These are phyloP conservation scores for Agrotis puta DNA, from an alignment of 2,888 invertebrate genomes.

Conservation along the genomic window DNA sequence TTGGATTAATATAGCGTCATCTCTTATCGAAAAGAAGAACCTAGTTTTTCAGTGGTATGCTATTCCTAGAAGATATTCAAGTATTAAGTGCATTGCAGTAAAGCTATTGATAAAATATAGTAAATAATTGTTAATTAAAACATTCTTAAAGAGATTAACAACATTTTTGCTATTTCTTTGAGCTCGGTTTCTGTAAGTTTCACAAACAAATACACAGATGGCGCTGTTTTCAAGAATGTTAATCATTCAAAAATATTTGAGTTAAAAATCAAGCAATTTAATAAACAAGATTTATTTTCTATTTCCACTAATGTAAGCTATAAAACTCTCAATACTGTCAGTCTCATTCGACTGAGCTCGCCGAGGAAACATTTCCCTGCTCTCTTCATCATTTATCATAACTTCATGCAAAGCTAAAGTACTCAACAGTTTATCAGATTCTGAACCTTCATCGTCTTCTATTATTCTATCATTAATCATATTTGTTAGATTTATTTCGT, in stretches of 20 bases:
- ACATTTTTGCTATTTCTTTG: background rate
- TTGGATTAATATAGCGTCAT: conserved; percentile 35
- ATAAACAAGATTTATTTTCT: conserved; percentile 44
- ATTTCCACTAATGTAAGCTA: conserved; percentile 62
- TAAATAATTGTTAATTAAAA: too few relatives aligned
- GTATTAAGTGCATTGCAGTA: too few relatives aligned
- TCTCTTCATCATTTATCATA: conserved; percentile 68
- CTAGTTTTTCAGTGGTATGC: background rate
- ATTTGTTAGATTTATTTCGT: conserved; percentile 84
- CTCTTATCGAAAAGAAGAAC: conserved; percentile 46
- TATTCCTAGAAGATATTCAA: too few relatives aligned
- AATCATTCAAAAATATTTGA: conserved; percentile 31
- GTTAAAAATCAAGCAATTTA: conserved; percentile 11
- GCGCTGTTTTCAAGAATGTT: conserved; percentile 14
- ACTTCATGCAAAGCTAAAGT: conserved; percentile 82
- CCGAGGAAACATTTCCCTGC: conserved; percentile 36
- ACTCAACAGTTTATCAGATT: conserved; percentile 78
- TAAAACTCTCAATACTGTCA: conserved; percentile 66
- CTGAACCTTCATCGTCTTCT: conserved; percentile 76
- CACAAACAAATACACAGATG: conserved; percentile 45
- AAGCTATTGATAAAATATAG: too few relatives aligned
- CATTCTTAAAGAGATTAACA: background rate
- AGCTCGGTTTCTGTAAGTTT: background rate
- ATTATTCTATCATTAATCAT: conserved; percentile 82
- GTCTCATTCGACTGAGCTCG: conserved; percentile 36